These are phyloP conservation scores for Solen grandis DNA, from an alignment of 1,140 invertebrate species.

Conservation along the genomic window DNA sequence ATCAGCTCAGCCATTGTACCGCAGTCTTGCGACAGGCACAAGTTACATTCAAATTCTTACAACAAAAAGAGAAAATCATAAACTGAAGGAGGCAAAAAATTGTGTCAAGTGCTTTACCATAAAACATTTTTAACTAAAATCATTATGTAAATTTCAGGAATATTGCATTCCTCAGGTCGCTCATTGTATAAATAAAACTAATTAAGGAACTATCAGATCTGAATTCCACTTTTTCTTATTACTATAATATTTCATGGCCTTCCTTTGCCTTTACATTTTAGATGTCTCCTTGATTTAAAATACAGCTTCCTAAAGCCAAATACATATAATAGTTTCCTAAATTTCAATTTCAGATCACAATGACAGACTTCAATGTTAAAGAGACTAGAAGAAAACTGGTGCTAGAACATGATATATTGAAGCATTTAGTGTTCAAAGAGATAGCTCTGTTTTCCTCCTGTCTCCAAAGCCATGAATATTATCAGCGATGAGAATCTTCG, in stretches of 20 bases:
- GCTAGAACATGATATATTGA: neutral
- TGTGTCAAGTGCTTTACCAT: constrained; percentile 7
- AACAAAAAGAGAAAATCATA: constrained; percentile 1
- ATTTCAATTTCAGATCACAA: neutral
- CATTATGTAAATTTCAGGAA: no score
- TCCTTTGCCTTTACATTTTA: no score
- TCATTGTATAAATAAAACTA: no score
- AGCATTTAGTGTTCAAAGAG: neutral
- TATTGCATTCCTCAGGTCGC: no score
- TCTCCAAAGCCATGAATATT: neutral
- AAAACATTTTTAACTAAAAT: constrained; percentile 2
- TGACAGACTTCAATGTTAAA: neutral
- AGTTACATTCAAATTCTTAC: constrained; percentile 2
- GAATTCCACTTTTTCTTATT: no score
- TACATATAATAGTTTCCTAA: no score
- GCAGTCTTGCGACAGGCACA: constrained; percentile 5
- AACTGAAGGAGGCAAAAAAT: neutral
- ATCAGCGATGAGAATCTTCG: neutral
- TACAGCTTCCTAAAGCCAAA: no score
- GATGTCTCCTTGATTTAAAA: no score
- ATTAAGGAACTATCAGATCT: no score
- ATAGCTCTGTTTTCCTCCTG: neutral
- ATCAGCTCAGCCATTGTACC: neutral
- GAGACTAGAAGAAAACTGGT: neutral
- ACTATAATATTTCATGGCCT: no score